Percentiles rank a stretch among this genome's conserved stretches.
Evolutionary conservation across 2,888 invertebrate genomes (phyloP).

Genomic region (Heliconius erato): DNA sequence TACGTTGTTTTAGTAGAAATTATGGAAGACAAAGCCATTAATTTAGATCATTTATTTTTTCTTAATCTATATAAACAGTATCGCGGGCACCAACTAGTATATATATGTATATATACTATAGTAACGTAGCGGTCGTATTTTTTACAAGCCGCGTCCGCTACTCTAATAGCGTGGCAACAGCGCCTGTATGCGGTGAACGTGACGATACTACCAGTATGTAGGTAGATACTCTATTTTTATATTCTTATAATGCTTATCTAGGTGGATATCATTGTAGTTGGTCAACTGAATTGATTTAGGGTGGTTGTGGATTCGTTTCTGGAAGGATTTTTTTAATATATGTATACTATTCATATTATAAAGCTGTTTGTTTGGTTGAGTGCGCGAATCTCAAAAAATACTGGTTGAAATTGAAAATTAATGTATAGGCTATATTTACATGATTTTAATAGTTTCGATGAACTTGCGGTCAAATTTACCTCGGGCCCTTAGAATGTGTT

Average conservation of each 20-base stretch:
- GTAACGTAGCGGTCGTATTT: constrained; percentile 26
- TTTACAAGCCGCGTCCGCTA: constrained; percentile 10
- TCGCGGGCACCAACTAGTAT: background rate
- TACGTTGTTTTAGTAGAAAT: too few relatives aligned
- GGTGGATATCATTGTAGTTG: background rate
- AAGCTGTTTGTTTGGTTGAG: background rate
- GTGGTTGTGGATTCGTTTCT: background rate
- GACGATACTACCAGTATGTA: background rate
- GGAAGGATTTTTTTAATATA: background rate
- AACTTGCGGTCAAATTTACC: background rate
- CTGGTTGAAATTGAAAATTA: background rate
- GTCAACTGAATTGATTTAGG: background rate
- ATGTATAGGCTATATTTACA: background rate
- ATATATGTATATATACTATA: background rate
- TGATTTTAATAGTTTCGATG: background rate
- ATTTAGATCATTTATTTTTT: background rate
- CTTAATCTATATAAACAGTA: background rate
- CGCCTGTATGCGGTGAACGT: background rate
- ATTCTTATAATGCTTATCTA: constrained; percentile 11
- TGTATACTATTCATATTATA: too few relatives aligned
- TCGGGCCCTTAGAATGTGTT: background rate
- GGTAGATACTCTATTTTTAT: constrained; percentile 1
- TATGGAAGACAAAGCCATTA: background rate
- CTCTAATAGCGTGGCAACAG: constrained; percentile 28
- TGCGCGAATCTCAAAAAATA: background rate